Base-by-base conservation (phyloP, 1,140 invertebrate species). In the Pseudomyrmex cubaensis region DNA sequence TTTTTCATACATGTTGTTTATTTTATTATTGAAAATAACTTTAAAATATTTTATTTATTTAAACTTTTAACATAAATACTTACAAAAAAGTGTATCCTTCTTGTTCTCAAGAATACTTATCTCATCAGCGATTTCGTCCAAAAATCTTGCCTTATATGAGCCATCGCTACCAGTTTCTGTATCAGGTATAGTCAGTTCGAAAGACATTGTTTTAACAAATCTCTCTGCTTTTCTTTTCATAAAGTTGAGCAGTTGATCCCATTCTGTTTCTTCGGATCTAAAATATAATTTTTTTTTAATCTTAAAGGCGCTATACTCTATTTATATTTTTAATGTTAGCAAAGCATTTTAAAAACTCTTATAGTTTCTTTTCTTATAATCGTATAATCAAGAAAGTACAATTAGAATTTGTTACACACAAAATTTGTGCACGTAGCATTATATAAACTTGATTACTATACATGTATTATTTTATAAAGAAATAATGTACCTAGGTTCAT, bases 61-160 rank as follows among this genome's bases (percentile, higher is more conserved):
- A 74, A 48, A 35, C 56, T 77, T 46, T 44, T 2, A 56, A 64
- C 22, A 46, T 56, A 57, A 63, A 15, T 52, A 96, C 97, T 97
- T 94, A 98, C 97, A 97, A 91, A 97, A 97, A 48, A 96, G 92
- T 46, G 95, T 95, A 89, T 96, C 97, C 84, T 96, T 97, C 92
- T 98, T 97, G 85, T 97, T 96, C 90, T 97, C 97, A 78, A 97
- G 95, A 1, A 96, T 95, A 89, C 97, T 97, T 3, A 98, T 95
- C 93, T 98, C 97, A 88, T 97, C 96, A 63, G 96, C 96, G 84
- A 98, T 97, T 90, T 97, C 97, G 85, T 97, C 97, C 22, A 98
- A 95, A 91, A 98, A 97, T 83, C 97, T 95, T 1, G 97, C 97
- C 1, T 96, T 95, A 85, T 97, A 97, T 35, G 96, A 94, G 13